phyloP scores from a whole-genome alignment of 2,113 vertebrate species.

The Stegastes partitus region DNA sequence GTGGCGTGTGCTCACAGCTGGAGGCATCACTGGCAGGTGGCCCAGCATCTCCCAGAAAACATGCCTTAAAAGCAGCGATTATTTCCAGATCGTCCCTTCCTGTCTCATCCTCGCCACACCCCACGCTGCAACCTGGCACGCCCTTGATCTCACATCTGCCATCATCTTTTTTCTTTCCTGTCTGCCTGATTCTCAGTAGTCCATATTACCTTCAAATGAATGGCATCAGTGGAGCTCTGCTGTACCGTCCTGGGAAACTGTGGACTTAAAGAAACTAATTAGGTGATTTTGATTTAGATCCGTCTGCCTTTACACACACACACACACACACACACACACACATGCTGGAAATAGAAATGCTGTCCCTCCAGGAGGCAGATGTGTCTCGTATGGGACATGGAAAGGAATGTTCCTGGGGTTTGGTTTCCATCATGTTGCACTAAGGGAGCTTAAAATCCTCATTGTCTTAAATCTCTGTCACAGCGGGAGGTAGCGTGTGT shows the following conservation, averaged over 20 bases:
- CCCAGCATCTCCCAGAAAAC: conserved; percentile 51
- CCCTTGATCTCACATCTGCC: conserved; percentile 44
- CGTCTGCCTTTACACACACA: conserved; percentile 20
- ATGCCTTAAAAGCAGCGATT: conserved; percentile 64
- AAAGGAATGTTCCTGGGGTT: conserved; percentile 73
- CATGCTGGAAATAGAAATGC: conserved; percentile 17
- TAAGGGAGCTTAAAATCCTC: conserved; percentile 63
- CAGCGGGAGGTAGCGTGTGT: conserved; percentile 51
- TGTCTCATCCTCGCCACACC: conserved; percentile 32
- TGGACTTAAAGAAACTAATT: conserved; percentile 60
- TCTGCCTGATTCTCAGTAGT: background rate
- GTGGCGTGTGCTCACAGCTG: conserved; percentile 66
- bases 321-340: background rate
- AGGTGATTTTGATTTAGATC: conserved; percentile 52
- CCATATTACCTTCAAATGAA: conserved; percentile 42
- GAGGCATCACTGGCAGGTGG: conserved; percentile 65
- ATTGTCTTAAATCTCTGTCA: conserved; percentile 64
- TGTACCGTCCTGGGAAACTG: conserved; percentile 42
- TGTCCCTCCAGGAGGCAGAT: conserved; percentile 38
- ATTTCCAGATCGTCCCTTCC: conserved; percentile 45
- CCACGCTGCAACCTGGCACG: conserved; percentile 17
- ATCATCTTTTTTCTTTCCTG: conserved; percentile 21
- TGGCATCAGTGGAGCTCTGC: conserved; percentile 19
- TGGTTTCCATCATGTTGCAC: conserved; percentile 65
- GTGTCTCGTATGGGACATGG: conserved; percentile 50